Conservation (phyloP, 2,797 vertebrate genomes). For the Microtus agrestis region DNA sequence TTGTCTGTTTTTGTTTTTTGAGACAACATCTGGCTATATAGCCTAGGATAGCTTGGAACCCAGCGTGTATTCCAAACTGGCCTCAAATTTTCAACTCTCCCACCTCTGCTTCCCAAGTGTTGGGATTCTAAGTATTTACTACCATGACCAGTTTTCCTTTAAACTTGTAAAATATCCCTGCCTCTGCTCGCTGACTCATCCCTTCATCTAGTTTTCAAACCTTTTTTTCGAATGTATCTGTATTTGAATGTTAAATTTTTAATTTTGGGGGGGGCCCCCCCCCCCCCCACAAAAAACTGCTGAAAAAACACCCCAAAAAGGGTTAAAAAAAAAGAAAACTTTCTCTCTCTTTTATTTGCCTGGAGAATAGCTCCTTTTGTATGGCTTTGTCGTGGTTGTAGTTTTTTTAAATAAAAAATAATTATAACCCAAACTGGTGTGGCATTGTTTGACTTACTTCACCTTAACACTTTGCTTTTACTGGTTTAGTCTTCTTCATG, state of each 20-base stretch:
- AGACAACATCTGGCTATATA: not conserved
- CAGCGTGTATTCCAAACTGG: not conserved
- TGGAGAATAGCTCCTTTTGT: no score
- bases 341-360: no score
- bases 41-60: not conserved
- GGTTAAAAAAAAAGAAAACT: no score
- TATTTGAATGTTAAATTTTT: conserved; percentile 2
- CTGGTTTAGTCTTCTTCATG: not conserved
- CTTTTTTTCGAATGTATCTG: not conserved
- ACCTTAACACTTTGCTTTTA: not conserved
- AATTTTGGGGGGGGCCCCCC: no score
- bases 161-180: not conserved
- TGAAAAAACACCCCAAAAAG: no score
- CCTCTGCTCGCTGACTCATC: not conserved
- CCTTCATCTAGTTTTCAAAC: not conserved
- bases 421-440: no score
- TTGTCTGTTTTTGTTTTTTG: not conserved
- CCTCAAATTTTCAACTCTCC: not conserved
- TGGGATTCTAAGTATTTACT: not conserved
- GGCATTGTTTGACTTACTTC: no score
- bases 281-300: no score
- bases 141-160: not conserved
- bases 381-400: no score
- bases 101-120: not conserved
- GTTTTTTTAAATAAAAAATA: no score